A percentile compares a stretch with the other conserved stretches of the same genome.
Evolutionary conservation across 2,797 vertebrate genomes (phyloP).

Genomic region (Salmo trutta): DNA sequence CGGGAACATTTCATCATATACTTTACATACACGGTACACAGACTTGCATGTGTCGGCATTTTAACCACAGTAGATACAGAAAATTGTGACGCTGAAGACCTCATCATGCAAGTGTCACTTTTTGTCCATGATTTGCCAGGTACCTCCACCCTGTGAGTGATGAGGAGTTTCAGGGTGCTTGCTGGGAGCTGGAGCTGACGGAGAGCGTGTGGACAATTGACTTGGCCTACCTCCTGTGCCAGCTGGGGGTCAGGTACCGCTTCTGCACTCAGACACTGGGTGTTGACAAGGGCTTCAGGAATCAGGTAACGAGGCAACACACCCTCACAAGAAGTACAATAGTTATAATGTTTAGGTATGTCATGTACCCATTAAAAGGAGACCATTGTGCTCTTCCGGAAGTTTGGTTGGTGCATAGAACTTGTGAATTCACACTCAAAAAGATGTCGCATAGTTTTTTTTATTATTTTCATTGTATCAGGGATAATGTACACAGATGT

Average conservation of each 20-base stretch:
- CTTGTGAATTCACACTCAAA: too few relatives aligned
- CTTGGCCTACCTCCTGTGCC: constrained; percentile 94
- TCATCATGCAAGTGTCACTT: neutral
- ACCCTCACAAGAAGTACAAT: neutral
- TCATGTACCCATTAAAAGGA: neutral
- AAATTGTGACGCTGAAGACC: neutral
- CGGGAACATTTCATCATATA: constrained; percentile 56
- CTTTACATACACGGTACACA: neutral
- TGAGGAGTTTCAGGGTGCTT: constrained; percentile 86
- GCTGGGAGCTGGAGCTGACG: constrained; percentile 88
- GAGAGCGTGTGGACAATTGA: constrained; percentile 98
- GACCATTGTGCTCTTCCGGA: too few relatives aligned
- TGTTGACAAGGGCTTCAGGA: constrained; percentile 96
- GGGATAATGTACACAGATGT: too few relatives aligned
- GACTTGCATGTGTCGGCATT: neutral
- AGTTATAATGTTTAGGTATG: neutral
- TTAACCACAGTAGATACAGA: neutral
- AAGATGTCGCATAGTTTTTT: too few relatives aligned
- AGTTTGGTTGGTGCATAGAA: too few relatives aligned
- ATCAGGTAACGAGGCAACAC: constrained; percentile 78
- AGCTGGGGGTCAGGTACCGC: constrained; percentile 87
- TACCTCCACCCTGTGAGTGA: constrained; percentile 90
- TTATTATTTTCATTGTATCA: too few relatives aligned
- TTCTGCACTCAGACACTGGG: constrained; percentile 97
- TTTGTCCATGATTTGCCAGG: constrained; percentile 62